phyloP scores from a whole-genome alignment of 1,140 invertebrate genomes.

The Drosophila malerkotliana region DNA sequence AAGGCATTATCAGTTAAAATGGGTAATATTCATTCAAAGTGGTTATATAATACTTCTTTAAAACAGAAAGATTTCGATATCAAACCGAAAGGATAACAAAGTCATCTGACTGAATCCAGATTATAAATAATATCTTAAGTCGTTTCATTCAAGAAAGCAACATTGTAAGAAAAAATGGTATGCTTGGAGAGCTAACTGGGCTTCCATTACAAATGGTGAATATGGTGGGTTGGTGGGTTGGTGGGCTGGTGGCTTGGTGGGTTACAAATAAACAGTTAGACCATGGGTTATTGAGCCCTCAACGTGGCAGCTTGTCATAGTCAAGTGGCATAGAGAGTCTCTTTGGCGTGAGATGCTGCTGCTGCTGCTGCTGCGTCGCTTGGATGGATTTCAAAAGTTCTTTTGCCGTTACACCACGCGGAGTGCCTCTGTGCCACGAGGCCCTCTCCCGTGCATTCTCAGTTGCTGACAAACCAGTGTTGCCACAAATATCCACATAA shows the following conservation, averaged over 20 bases:
- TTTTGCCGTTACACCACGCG: slow-evolving; percentile 66
- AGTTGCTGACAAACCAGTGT: slow-evolving; percentile 42
- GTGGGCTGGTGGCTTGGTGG: slow-evolving; percentile 3
- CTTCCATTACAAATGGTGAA: slow-evolving; percentile 13
- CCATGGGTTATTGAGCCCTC: slow-evolving; percentile 54
- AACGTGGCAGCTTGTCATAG: slow-evolving; percentile 72
- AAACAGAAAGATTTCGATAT: not conserved
- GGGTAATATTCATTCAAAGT: too few relatives aligned
- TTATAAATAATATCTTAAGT: slow-evolving; percentile 3
- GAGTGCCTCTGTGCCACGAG: not conserved
- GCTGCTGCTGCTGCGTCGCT: slow-evolving; percentile 61
- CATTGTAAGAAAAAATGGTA: slow-evolving; percentile 26
- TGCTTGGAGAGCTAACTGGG: not conserved
- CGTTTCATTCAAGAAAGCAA: slow-evolving; percentile 19
- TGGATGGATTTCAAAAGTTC: slow-evolving; percentile 71
- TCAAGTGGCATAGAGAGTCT: slow-evolving; percentile 44
- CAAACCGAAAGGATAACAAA: slow-evolving; percentile 1
- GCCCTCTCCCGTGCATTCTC: slow-evolving; percentile 1
- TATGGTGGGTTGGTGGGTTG: slow-evolving; percentile 9
- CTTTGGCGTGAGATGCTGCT: slow-evolving; percentile 17
- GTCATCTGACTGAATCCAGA: slow-evolving; percentile 12
- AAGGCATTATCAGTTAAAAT: too few relatives aligned
- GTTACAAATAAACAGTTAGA: slow-evolving; percentile 34
- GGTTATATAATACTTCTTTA: too few relatives aligned
- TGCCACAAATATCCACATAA: not conserved